These are phyloP conservation scores for Cassiopea xamachana DNA, from an alignment of 30 jellyfish, hydroid and myxozoan species.

Conservation along the genomic window DNA sequence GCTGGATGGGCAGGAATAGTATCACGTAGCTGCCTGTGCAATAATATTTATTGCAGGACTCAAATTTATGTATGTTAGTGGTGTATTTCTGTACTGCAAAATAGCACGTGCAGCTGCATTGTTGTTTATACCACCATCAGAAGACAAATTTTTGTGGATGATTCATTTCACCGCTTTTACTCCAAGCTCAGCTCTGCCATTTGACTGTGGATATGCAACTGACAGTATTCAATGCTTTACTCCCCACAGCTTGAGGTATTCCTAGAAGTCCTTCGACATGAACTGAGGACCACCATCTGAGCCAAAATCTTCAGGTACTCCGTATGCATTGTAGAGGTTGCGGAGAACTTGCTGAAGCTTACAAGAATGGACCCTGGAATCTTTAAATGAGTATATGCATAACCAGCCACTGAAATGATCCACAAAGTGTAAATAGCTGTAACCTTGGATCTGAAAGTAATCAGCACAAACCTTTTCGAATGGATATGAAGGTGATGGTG, in stretches of 20 bases:
- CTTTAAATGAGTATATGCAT: too few species aligned
- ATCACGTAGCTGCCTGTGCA: background rate
- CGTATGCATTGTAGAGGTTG: too few species aligned
- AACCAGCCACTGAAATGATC: background rate
- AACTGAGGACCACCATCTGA: background rate
- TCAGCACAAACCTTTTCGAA: background rate
- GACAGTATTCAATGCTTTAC: background rate
- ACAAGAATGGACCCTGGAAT: too few species aligned
- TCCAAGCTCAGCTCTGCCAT: background rate
- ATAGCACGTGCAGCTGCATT: background rate
- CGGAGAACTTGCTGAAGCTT: too few species aligned
- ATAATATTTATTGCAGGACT: background rate
- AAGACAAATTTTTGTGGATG: background rate
- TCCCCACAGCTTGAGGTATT: background rate
- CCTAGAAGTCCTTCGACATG: background rate
- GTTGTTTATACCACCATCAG: background rate
- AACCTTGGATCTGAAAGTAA: background rate
- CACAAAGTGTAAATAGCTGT: background rate
- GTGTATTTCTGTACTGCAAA: background rate
- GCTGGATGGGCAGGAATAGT: background rate
- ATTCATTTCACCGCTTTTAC: background rate
- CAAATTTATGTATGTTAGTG: background rate
- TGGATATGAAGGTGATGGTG: background rate
- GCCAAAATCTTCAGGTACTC: background rate
- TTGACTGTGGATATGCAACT: background rate